These are phyloP conservation scores for Escarpia spicata DNA, from an alignment of 2,888 invertebrate genomes.

Conservation along the genomic window DNA sequence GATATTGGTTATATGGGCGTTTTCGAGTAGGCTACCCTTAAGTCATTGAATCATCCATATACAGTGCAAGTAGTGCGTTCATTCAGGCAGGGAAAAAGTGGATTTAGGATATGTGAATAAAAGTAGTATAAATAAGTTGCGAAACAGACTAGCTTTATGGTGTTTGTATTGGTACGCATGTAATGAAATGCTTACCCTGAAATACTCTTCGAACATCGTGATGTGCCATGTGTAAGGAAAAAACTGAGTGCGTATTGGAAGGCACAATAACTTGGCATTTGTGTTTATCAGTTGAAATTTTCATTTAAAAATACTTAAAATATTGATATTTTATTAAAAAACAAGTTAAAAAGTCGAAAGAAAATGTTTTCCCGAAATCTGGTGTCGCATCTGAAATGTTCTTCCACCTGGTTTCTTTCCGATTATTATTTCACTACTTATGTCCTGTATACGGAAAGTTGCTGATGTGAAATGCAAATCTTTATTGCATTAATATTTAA, in stretches of 20 bases:
- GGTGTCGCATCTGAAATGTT: neutral
- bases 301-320: neutral
- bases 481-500: neutral
- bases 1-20: too few species aligned
- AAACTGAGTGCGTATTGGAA: neutral
- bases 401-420: neutral
- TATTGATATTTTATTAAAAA: neutral
- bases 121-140: slow-evolving; percentile 2
- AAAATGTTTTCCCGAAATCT: neutral
- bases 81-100: neutral
- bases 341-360: neutral
- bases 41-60: neutral
- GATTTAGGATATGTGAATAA: neutral
- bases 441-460: neutral
- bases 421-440: neutral
- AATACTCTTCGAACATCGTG: neutral
- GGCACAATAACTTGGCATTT: neutral
- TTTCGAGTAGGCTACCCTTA: too few species aligned
- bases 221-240: neutral
- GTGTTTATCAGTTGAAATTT: neutral
- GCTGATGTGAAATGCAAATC: neutral
- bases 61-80: neutral
- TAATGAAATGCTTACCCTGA: neutral
- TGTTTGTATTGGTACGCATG: neutral
- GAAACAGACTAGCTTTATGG: neutral